These are phyloP conservation scores for Cyprinodon brontotheroides DNA, from an alignment of 2,113 vertebrate genomes.

Conservation along the genomic window DNA sequence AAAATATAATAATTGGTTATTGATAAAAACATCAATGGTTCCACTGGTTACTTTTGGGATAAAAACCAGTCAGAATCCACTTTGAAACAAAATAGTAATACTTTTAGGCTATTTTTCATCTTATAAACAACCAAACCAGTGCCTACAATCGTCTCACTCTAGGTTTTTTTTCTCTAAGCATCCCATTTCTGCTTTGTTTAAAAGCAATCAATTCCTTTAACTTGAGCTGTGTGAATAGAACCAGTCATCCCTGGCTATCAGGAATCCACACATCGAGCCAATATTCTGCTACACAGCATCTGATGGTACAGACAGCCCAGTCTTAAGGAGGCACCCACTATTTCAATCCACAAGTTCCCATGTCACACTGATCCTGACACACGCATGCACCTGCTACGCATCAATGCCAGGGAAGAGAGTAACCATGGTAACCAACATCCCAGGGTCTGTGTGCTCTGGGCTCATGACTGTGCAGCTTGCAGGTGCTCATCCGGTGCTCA, in stretches of 20 bases:
- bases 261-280: constrained; percentile 56
- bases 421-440: constrained; percentile 78
- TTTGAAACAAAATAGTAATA: not conserved
- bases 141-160: not conserved
- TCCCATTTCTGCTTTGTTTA: constrained; percentile 37
- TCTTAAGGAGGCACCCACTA: constrained; percentile 72
- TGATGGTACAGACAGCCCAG: constrained; percentile 75
- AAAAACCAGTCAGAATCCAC: constrained; percentile 3
- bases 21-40: not conserved
- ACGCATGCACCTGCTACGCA: constrained; percentile 76
- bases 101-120: constrained; percentile 9
- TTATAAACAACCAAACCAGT: constrained; percentile 12
- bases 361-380: constrained; percentile 75
- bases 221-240: constrained; percentile 66
- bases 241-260: constrained; percentile 70
- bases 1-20: no score
- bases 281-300: constrained; percentile 65
- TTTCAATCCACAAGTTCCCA: constrained; percentile 74
- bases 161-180: constrained; percentile 17
- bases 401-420: constrained; percentile 75
- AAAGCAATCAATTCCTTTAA: constrained; percentile 50
- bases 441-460: constrained; percentile 70
- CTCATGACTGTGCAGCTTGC: constrained; percentile 78
- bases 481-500: constrained; percentile 78
- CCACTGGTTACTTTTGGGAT: constrained; percentile 5